These are phyloP conservation scores for Brienomyrus brachyistius DNA, from an alignment of 2,113 vertebrate genomes.

Conservation along the genomic window DNA sequence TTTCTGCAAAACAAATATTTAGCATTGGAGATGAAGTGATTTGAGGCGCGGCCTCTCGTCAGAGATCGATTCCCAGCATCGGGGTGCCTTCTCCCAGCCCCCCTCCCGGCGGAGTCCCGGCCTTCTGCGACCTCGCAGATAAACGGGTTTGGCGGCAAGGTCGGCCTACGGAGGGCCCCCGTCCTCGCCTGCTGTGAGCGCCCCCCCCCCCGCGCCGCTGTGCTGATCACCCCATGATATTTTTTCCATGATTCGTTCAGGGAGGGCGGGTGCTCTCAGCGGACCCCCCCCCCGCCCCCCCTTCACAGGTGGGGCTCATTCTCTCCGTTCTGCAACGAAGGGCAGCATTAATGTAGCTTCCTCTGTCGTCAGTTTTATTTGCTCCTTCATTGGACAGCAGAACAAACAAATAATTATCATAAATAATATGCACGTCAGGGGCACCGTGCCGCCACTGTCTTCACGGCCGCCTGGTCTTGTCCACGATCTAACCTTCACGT, in stretches of 20 bases:
- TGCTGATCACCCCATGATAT: neutral
- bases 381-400: neutral
- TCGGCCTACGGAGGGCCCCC: neutral
- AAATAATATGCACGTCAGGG: neutral
- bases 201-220: neutral
- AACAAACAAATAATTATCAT: neutral
- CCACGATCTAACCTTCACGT: neutral
- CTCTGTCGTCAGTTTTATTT: neutral
- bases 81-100: neutral
- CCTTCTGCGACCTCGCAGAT: neutral
- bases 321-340: neutral
- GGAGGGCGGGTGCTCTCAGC: neutral
- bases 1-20: conserved; percentile 4
- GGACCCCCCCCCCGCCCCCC: neutral
- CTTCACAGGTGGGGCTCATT: neutral
- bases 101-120: neutral
- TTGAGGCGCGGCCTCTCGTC: neutral
- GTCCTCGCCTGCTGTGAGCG: neutral
- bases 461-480: neutral
- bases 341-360: neutral
- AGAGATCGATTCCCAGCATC: neutral
- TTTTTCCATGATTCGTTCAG: neutral
- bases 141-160: neutral
- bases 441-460: neutral
- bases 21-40: neutral